These are phyloP conservation scores for Agrochola lychnidis DNA, from an alignment of 2,888 invertebrate species.

Conservation along the genomic window DNA sequence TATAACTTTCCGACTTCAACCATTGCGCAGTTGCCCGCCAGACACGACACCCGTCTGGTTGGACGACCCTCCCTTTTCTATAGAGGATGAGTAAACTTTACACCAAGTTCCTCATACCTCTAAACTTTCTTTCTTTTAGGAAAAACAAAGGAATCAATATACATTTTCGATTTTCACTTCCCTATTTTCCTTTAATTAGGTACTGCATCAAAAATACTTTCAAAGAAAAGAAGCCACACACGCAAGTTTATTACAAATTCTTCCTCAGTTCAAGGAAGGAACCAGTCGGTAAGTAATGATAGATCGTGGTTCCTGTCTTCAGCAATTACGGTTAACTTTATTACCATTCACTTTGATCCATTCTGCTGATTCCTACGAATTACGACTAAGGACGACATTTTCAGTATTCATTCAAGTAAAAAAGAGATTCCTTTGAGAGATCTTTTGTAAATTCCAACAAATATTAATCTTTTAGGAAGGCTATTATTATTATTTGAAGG, in stretches of 20 bases:
- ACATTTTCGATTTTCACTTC: too few species aligned
- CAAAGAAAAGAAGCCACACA: background rate
- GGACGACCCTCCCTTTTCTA: too few species aligned
- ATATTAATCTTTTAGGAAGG: background rate
- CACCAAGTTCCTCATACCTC: too few species aligned
- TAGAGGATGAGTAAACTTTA: too few species aligned
- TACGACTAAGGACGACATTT: constrained; percentile 36
- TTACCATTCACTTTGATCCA: constrained; percentile 52
- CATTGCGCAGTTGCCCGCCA: too few species aligned
- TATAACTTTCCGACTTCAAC: too few species aligned
- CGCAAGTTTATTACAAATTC: constrained; percentile 14
- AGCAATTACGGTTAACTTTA: constrained; percentile 45
- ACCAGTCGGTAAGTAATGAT: constrained; percentile 20
- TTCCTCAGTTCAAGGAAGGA: constrained; percentile 1
- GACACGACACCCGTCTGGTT: too few species aligned
- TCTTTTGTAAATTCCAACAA: background rate
- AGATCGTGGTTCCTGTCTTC: constrained; percentile 17
- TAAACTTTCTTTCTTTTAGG: too few species aligned
- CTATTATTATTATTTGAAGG: background rate
- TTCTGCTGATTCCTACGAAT: constrained; percentile 47
- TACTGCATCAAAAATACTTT: background rate
- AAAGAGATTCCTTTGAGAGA: constrained; percentile 11
- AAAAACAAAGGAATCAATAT: too few species aligned
- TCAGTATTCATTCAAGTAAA: constrained; percentile 30
- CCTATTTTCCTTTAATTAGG: background rate